Percentiles rank a stretch among this genome's conserved stretches.
Evolutionary conservation across 2,797 vertebrate genomes (phyloP).

Genomic region (Phoebastria nigripes): DNA sequence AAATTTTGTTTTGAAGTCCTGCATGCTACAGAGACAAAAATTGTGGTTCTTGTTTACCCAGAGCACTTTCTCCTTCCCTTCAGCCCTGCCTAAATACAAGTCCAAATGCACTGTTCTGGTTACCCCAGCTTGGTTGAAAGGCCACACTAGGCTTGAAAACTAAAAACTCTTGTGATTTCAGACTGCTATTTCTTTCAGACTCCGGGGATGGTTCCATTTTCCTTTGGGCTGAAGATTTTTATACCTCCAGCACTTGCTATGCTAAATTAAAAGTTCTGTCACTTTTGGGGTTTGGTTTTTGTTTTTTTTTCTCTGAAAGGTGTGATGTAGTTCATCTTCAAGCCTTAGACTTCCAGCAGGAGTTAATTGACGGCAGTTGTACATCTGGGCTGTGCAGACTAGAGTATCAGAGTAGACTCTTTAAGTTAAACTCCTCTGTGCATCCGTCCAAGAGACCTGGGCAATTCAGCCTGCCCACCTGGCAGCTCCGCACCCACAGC

Average conservation of each 20-base stretch:
- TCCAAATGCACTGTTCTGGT: neutral
- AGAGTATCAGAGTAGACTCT: neutral
- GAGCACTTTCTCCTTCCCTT: neutral
- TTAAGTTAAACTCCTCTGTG: neutral
- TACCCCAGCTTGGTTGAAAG: neutral
- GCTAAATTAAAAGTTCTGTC: neutral
- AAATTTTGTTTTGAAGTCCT: neutral
- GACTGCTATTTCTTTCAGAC: neutral
- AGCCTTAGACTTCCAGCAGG: neutral
- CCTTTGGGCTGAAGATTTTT: neutral
- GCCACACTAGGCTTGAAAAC: neutral
- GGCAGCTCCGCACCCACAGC: neutral
- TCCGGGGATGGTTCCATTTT: neutral
- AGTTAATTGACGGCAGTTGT: neutral
- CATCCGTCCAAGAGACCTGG: neutral
- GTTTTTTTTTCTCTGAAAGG: neutral
- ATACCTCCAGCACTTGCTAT: neutral
- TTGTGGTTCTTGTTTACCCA: neutral
- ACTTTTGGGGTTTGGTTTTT: neutral
- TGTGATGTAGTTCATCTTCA: neutral
- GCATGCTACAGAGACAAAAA: neutral
- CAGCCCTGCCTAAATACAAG: neutral
- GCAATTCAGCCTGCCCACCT: neutral
- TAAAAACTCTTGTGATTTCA: neutral
- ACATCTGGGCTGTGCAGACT: neutral